These are phyloP conservation scores for Danio choprae DNA, from an alignment of 2,797 vertebrate genomes.

Conservation along the genomic window DNA sequence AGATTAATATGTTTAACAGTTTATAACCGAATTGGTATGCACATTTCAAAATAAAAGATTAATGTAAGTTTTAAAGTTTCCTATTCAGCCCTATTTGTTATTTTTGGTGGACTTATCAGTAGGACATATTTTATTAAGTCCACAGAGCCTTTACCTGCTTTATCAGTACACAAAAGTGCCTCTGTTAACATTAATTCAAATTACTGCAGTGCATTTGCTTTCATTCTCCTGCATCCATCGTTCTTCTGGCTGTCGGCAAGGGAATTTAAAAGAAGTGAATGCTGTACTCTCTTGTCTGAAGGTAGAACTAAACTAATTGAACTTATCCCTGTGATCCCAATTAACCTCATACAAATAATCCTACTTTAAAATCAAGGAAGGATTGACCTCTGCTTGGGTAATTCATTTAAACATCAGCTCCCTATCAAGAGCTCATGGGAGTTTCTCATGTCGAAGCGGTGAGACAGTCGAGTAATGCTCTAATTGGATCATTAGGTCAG, in stretches of 20 bases:
- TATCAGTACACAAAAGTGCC: not conserved
- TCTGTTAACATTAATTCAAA: not conserved
- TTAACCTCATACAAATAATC: conserved; percentile 25
- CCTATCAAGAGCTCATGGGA: conserved; percentile 22
- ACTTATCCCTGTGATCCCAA: conserved; percentile 29
- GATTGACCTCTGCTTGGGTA: conserved; percentile 13
- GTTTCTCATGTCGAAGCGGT: conserved; percentile 11
- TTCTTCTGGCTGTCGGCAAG: not conserved
- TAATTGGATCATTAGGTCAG: conserved; percentile 51
- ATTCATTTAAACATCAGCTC: conserved; percentile 27
- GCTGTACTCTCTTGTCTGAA: not conserved
- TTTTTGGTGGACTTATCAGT: not conserved
- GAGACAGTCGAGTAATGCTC: not conserved
- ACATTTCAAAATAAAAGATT: not conserved
- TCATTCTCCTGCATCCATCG: not conserved
- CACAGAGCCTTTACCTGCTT: not conserved
- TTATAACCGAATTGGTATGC: too few species aligned
- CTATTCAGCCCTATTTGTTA: too few species aligned
- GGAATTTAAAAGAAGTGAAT: not conserved
- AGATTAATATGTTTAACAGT: too few species aligned
- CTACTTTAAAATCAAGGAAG: not conserved
- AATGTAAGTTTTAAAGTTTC: not conserved
- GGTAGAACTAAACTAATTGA: conserved; percentile 24
- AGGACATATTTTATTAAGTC: not conserved
- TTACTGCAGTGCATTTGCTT: not conserved